A percentile compares a stretch with the other conserved stretches of the same genome.
phyloP scores from a whole-genome alignment of 2,113 vertebrate genomes.

The Catharus minimus region DNA sequence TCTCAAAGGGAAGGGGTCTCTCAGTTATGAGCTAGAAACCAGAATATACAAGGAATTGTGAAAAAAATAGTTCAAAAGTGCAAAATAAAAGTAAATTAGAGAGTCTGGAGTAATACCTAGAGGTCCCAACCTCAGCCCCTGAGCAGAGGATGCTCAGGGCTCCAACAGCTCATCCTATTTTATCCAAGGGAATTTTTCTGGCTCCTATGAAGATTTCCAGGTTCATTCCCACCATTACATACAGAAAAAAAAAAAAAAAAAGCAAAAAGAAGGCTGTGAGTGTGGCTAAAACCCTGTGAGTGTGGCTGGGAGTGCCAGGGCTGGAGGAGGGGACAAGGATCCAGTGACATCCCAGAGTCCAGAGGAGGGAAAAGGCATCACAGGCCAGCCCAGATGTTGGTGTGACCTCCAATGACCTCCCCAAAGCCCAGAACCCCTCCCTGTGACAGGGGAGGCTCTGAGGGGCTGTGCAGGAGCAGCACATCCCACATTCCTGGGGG shows the following conservation, averaged over 20 bases:
- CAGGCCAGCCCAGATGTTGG: not conserved
- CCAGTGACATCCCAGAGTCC: accelerated
- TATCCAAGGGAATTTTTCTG: not conserved
- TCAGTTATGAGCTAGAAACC: not conserved
- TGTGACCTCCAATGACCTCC: too few species aligned
- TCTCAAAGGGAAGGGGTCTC: not conserved
- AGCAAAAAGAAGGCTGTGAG: not conserved
- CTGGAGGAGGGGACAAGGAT: not conserved
- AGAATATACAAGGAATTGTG: accelerated
- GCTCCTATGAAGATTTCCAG: not conserved
- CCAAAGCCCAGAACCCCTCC: not conserved
- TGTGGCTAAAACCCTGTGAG: not conserved
- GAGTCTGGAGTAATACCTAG: not conserved
- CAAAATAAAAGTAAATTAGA: not conserved
- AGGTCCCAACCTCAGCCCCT: not conserved
- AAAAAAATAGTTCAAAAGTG: not conserved
- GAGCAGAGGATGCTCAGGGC: not conserved
- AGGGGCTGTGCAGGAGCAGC: not conserved
- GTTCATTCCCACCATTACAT: not conserved
- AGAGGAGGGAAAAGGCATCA: not conserved
- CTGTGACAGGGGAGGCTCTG: not conserved
- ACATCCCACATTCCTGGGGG: not conserved
- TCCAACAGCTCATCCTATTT: not conserved
- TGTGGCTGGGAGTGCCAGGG: not conserved
- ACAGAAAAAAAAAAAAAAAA: accelerated